Percentiles rank a stretch among this genome's conserved stretches.
phyloP scores from a whole-genome alignment of 2,888 invertebrate genomes.

The Xestoiulus laeticollis region DNA sequence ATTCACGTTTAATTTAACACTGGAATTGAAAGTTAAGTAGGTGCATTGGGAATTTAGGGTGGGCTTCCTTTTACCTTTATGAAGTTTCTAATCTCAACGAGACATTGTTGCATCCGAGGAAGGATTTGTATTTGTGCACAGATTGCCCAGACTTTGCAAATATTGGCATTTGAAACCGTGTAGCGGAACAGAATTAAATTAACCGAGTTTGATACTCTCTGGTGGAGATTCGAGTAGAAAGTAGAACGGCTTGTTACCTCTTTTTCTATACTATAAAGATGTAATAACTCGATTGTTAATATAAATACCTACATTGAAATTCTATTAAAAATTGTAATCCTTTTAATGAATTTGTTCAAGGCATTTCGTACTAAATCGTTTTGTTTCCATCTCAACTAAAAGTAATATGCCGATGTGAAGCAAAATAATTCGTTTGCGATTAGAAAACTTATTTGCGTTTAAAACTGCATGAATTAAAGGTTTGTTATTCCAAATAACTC shows the following conservation, averaged over 20 bases:
- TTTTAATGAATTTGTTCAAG: too few species aligned
- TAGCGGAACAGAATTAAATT: constrained; percentile 22
- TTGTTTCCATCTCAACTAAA: background rate
- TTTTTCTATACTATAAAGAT: background rate
- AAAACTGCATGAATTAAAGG: too few species aligned
- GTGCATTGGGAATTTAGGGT: background rate
- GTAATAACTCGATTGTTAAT: background rate
- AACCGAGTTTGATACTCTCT: constrained; percentile 4
- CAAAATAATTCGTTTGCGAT: background rate
- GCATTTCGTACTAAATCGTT: too few species aligned
- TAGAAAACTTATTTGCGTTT: background rate
- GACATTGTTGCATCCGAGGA: background rate
- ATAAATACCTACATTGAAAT: too few species aligned
- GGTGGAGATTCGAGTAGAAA: background rate
- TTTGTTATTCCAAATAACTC: too few species aligned
- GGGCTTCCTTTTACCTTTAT: background rate
- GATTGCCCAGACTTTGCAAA: constrained; percentile 6
- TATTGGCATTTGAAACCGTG: constrained; percentile 16
- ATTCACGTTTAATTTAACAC: constrained; percentile 37
- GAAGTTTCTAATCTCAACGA: constrained; percentile 28
- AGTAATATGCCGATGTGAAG: background rate
- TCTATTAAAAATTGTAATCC: too few species aligned
- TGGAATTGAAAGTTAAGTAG: constrained; percentile 23
- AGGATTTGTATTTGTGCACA: background rate
- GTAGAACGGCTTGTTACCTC: background rate